Evolutionary conservation across 2,113 vertebrate species (phyloP), one percentile per base, ranked within the genome.

Genomic region (Psophia crepitans): DNA sequence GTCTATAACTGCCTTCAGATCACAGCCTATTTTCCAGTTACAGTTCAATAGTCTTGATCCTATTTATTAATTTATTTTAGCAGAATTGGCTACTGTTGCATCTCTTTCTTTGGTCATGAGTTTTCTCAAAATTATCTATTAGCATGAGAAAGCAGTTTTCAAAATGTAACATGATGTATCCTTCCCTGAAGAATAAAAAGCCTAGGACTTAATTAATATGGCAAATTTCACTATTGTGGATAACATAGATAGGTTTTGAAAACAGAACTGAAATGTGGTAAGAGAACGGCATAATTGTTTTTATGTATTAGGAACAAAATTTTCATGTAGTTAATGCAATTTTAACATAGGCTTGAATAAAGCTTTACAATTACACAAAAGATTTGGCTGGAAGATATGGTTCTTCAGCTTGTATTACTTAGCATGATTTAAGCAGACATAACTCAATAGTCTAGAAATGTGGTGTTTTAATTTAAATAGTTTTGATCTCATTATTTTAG

Each of bases 401-500:
- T 35, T 92, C 63, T 76, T 90, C 57, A 70, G 43, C 56, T 79
- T 87, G 33, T 90, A 46, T 60, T 95, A 53, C 60, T 83, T 91
- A 54, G 79, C 44, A 19, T 8, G 26, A 89, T 44, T 96, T 92
- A 93, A 95, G 44, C 57, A 95, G 91, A 66, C 28, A 41, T 77
- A 95, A 85, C 74, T 93, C 95, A 87, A 39, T 74, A 90, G 92
- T 79, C 81, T 79, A 93, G 92, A 84, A 77, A 63, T 71, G 58
- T 61, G 68, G 53, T 74, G 85, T 78, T 96, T 94, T 83, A 75
- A 94, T 97, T 96, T 95, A 84, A 95, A 91, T 93, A 79, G 54
- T 81, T 96, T 93, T 92, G 63, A 96, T 96, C 87, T 96, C 70
- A 87, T 95, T 97, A 92, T 87, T 91, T 92, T 57, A 90, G 54